phyloP scores from a whole-genome alignment of 2,113 vertebrate species.

The Pelecanoides urinatrix region DNA sequence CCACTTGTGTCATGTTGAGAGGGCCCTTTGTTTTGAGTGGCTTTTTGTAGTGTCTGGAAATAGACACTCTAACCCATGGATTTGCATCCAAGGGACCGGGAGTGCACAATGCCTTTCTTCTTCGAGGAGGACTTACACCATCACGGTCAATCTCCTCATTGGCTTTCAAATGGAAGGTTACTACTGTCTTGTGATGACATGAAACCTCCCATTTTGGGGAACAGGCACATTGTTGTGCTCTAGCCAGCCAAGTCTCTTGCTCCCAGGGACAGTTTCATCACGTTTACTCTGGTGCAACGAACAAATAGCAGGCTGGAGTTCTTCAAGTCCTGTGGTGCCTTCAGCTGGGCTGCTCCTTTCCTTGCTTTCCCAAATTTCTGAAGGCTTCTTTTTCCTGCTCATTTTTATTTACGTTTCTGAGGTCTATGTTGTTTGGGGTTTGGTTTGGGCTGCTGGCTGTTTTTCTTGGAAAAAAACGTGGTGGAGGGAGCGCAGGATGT shows the following conservation, averaged over 20 bases:
- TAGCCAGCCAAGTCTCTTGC: slow-evolving; percentile 15
- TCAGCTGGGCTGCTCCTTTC: slow-evolving; percentile 39
- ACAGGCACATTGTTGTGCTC: not conserved
- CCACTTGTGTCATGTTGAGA: not conserved
- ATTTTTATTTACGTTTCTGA: slow-evolving; percentile 74
- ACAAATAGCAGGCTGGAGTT: slow-evolving; percentile 53
- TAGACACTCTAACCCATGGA: not conserved
- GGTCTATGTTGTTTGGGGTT: slow-evolving; percentile 61
- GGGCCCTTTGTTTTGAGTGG: not conserved
- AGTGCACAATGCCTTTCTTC: not conserved
- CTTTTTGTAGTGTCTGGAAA: not conserved
- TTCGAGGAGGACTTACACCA: not conserved
- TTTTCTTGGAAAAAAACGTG: slow-evolving; percentile 67
- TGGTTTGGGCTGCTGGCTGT: slow-evolving; percentile 62
- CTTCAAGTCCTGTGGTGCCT: slow-evolving; percentile 42
- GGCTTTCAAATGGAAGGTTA: not conserved
- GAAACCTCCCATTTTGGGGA: not conserved
- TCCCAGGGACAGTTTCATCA: slow-evolving; percentile 18
- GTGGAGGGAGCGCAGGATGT: slow-evolving; percentile 46
- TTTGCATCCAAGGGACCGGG: not conserved
- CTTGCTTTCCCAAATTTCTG: slow-evolving; percentile 50
- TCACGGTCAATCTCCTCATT: not conserved
- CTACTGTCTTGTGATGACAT: not conserved
- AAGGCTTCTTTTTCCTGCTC: slow-evolving; percentile 61
- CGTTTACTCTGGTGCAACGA: slow-evolving; percentile 21